Conservation (phyloP, 2,113 vertebrate genomes). For the Montifringilla adamsi region DNA sequence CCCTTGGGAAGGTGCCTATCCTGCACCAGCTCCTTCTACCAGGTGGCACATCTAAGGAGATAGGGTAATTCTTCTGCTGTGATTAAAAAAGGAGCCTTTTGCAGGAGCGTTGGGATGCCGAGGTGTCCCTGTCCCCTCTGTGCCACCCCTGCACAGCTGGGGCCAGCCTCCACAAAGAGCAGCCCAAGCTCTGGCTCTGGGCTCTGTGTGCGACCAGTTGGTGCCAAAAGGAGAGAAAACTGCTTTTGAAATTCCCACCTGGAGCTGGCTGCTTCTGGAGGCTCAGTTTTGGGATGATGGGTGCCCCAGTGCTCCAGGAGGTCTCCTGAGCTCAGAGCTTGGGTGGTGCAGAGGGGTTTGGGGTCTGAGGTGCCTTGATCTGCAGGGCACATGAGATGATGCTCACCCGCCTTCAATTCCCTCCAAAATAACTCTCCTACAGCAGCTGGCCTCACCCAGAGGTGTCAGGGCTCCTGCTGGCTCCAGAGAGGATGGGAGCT, state of each 20-base stretch:
- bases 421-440: neutral
- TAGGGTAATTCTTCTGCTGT: rapidly evolving
- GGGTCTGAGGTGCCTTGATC: neutral
- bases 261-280: neutral
- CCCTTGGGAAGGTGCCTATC: neutral
- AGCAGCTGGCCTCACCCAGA: neutral
- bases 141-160: neutral
- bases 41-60: neutral
- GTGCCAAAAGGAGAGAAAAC: neutral
- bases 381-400: neutral
- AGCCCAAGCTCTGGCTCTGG: neutral
- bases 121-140: neutral
- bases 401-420: neutral
- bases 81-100: neutral
- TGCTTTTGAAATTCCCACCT: neutral
- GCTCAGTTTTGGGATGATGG: neutral
- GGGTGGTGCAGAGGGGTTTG: neutral
- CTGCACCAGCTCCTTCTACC: neutral
- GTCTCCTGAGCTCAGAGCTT: neutral
- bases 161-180: neutral
- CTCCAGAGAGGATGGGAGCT: neutral
- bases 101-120: neutral
- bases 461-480: neutral
- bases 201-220: rapidly evolving
- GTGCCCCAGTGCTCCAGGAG: neutral